Conservation (phyloP, 2,888 invertebrate species). For the Idaea dimidiata region DNA sequence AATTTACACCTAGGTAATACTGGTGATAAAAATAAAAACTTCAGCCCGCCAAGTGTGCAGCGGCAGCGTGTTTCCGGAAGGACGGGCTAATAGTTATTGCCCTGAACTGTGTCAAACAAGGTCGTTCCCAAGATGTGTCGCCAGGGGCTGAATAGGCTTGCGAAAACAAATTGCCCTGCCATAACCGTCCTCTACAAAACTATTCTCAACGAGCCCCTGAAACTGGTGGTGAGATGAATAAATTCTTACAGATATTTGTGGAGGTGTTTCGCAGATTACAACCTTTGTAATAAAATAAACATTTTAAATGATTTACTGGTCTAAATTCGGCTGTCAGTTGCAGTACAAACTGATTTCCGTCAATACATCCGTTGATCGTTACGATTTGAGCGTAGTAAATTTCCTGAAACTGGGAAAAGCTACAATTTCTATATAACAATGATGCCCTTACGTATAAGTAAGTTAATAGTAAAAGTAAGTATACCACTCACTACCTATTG, state of each 20-base stretch:
- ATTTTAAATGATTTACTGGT: no score
- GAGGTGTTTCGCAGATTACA: not conserved
- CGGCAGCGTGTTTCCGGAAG: not conserved
- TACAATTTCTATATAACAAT: no score
- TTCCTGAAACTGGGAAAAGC: no score
- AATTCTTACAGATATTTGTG: not conserved
- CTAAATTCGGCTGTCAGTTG: no score
- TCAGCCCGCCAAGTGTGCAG: not conserved
- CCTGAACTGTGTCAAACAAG: not conserved
- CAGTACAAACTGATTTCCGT: no score
- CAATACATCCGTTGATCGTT: no score
- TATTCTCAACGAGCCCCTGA: not conserved
- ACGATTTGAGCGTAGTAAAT: no score
- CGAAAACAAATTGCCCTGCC: not conserved
- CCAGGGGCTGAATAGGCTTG: not conserved
- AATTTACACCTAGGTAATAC: not conserved
- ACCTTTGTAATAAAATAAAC: not conserved
- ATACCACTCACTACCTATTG: no score
- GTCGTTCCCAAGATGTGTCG: slow-evolving; percentile 1
- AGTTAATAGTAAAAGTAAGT: no score
- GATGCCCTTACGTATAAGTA: no score
- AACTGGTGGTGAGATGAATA: not conserved
- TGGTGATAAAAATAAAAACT: not conserved
- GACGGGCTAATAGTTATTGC: not conserved
- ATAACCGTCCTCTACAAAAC: not conserved